These are phyloP conservation scores for Heliconius hewitsoni DNA, from an alignment of 1,140 invertebrate species.

Conservation along the genomic window DNA sequence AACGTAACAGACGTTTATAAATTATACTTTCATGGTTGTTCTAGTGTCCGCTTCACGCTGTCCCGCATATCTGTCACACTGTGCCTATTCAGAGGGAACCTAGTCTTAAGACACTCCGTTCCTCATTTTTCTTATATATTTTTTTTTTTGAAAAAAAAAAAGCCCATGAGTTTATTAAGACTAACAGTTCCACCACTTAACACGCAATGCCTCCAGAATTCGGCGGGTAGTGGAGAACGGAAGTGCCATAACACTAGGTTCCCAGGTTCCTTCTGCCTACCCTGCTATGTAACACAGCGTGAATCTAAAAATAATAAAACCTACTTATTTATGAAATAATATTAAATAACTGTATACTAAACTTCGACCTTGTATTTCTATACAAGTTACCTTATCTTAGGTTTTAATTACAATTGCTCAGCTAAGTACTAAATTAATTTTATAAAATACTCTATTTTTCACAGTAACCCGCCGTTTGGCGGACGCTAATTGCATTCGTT, in stretches of 20 bases:
- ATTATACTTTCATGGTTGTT: background rate
- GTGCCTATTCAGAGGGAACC: too few species aligned
- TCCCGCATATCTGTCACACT: too few species aligned
- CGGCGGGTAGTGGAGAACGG: too few species aligned
- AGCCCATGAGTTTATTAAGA: too few species aligned
- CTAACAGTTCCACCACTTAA: too few species aligned
- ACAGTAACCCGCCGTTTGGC: conserved; percentile 15
- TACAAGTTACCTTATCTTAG: background rate
- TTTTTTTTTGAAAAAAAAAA: too few species aligned
- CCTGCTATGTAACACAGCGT: too few species aligned
- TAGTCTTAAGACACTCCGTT: too few species aligned
- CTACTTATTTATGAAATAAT: background rate
- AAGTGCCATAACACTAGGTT: too few species aligned
- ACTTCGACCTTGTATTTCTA: background rate
- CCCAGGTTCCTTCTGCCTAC: too few species aligned
- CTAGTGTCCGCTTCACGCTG: background rate
- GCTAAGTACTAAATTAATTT: conserved; percentile 3
- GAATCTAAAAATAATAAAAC: background rate
- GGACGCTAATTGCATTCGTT: conserved; percentile 38
- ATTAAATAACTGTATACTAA: background rate
- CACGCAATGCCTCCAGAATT: too few species aligned
- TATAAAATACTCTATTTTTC: conserved; percentile 12
- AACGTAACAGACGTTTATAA: background rate
- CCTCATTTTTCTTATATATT: too few species aligned
- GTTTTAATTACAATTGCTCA: background rate